Base-by-base conservation (phyloP, 2,113 vertebrate species). In the Corythaeola cristata region DNA sequence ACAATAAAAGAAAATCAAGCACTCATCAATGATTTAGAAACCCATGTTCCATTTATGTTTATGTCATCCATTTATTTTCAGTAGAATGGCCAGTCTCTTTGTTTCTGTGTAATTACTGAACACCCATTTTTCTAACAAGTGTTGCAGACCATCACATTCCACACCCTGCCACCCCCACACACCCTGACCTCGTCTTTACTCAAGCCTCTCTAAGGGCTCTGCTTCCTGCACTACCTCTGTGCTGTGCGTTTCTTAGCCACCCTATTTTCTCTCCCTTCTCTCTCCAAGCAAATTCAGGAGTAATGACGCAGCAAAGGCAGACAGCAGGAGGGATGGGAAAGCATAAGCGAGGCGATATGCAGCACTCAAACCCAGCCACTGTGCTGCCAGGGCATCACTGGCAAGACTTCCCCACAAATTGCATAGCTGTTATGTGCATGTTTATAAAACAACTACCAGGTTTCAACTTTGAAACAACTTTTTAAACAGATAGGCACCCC, bases 301-400 rank as follows among this genome's bases (percentile, higher is more conserved):
- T 50, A 86, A 63, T 41, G 12, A 15, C n/a, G 41, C 20, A 89
- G 6, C 8, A 69, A 59, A 72, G 4, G 5, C n/a, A 83, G 39
- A 60, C 8, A 64, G 45, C 68, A 78, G 22, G 13, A 64, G 13
- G 27, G 8, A 14, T 39, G 10, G 15, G 33, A 77, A 87, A 69
- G 6, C 17, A 23, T 12, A 3, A 73, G 2, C 15, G 6, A 69
- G 9, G 3, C 0, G 3, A 44, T 32, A 56, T 1, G 4, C 24
- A 19, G 8, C 44, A 55, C 3, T 32, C 32, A 37, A 55, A 8
- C 4, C 14, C 24, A 55, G 24, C 4, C 26, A 49, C 15, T 45
- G 3, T 44, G 15, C 19, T 60, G 17, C 6, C 53, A 91, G 8
- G 21, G 5, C 4, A 59, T 63, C 6, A 21, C 45, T 66, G 85